Base-by-base conservation (phyloP, 2,888 invertebrate species). In the Bombylius major region DNA sequence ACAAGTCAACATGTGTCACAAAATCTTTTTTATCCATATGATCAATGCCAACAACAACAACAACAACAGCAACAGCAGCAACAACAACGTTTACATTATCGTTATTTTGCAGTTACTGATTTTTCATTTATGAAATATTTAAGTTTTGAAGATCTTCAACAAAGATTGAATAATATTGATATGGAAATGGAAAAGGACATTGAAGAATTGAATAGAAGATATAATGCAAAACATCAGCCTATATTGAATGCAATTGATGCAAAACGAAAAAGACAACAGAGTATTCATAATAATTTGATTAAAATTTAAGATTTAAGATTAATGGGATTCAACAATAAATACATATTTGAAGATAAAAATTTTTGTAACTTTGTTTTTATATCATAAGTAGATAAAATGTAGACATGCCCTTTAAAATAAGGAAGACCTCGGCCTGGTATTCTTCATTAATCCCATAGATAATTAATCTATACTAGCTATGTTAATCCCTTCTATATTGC, bases 161-260 rank as follows among this genome's bases (percentile, higher is more conserved):
- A 83, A 67, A 82, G 90, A 66, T 86, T 95, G 84, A 79, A 86
- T 58, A 85, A 82, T 66, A 78, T 97, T 67, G 96, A 97, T 77
- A 84, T 87, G 23, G 94, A 96, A 76, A 95, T 97, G 94, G 96
- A 96, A 76, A 82, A 87, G 45, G 96, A 97, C 76, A 92, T 97
- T 66, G 92, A 95, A 66, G 91, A 90, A 71, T 79, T 96, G 62
- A 81, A 89, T 66, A 82, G 87, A 66, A 81, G 91, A 66, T 95
- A 94, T 79, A 89, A 90, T 73, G 86, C 89, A 62, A 97, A 97
- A 77, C 79, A 95, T 54, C 92, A 95, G 71, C 96, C 95, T 62
- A 96, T 97, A 67, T 80, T 94, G 66, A 95, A 96, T 78, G 96
- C 96, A 67, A 95, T 97, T 78, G 89, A 93, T 73, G 86, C 88